A percentile compares a stretch with the other conserved stretches of the same genome.
These are phyloP conservation scores for Neoitamus cyanurus DNA, from an alignment of 2,888 invertebrate species.

Conservation along the genomic window DNA sequence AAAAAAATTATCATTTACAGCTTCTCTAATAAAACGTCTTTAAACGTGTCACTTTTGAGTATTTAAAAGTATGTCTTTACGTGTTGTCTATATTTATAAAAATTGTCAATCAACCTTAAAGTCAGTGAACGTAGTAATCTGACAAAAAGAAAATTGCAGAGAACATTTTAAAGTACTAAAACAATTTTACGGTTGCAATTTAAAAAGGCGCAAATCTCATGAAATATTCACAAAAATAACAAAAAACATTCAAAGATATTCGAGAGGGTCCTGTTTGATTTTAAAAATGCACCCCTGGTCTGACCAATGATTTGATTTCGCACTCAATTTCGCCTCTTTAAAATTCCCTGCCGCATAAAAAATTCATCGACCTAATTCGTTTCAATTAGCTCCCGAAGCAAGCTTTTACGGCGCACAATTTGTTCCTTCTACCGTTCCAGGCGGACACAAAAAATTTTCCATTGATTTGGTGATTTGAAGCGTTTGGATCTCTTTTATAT, in stretches of 20 bases:
- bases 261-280: neutral
- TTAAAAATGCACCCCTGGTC: constrained; percentile 27
- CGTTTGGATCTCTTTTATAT: neutral
- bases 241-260: neutral
- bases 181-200: too few species aligned
- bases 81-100: too few species aligned
- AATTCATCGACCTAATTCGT: constrained; percentile 20
- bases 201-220: neutral
- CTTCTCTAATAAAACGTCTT: too few species aligned
- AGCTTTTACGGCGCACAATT: neutral
- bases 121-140: too few species aligned
- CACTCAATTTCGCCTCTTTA: constrained; percentile 27
- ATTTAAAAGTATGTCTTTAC: too few species aligned
- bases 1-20: too few species aligned
- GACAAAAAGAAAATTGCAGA: too few species aligned
- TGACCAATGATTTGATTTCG: constrained; percentile 45
- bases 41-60: too few species aligned
- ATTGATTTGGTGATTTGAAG: neutral
- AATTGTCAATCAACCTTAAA: too few species aligned
- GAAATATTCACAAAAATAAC: neutral
- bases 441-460: neutral
- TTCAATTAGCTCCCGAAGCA: neutral
- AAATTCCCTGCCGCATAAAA: neutral
- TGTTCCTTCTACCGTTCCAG: neutral
- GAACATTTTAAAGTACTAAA: too few species aligned